Evolutionary conservation across 1,140 invertebrate species (phyloP).

Genomic region (Dysdera silvatica): DNA sequence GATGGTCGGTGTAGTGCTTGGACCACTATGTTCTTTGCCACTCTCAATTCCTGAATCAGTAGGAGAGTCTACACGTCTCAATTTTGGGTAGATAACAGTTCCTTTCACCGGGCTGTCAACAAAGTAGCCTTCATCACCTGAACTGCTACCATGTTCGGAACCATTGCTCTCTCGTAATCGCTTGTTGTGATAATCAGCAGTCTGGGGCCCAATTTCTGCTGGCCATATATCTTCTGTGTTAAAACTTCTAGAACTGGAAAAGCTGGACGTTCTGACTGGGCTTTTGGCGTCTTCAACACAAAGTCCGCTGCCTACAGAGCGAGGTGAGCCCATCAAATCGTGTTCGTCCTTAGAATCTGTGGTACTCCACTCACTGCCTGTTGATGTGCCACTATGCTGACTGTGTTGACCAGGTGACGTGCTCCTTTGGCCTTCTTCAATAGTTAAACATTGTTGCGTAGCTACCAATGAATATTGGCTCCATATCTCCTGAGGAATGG

Average conservation of each 20-base stretch:
- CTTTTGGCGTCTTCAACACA: constrained; percentile 67
- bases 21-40: constrained; percentile 56
- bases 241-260: constrained; percentile 53
- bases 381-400: constrained; percentile 9
- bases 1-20: constrained; percentile 51
- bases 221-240: constrained; percentile 17
- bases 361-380: constrained; percentile 29
- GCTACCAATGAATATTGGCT: constrained; percentile 5
- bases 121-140: constrained; percentile 55
- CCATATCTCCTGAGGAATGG: constrained; percentile 18
- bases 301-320: constrained; percentile 35
- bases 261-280: constrained; percentile 60
- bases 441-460: not conserved
- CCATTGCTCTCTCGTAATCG: constrained; percentile 60
- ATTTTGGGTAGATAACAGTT: constrained; percentile 40
- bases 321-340: constrained; percentile 55
- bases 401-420: constrained; percentile 23
- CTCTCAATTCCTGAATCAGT: constrained; percentile 87
- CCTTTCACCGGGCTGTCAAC: constrained; percentile 27
- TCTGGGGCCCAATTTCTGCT: constrained; percentile 50
- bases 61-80: constrained; percentile 76
- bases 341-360: constrained; percentile 42
- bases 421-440: constrained; percentile 16
- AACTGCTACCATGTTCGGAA: constrained; percentile 51
- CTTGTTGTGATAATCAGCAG: constrained; percentile 48